Evolutionary conservation across 1,140 invertebrate species (phyloP).

Genomic region (Anoplolepis gracilipes): DNA sequence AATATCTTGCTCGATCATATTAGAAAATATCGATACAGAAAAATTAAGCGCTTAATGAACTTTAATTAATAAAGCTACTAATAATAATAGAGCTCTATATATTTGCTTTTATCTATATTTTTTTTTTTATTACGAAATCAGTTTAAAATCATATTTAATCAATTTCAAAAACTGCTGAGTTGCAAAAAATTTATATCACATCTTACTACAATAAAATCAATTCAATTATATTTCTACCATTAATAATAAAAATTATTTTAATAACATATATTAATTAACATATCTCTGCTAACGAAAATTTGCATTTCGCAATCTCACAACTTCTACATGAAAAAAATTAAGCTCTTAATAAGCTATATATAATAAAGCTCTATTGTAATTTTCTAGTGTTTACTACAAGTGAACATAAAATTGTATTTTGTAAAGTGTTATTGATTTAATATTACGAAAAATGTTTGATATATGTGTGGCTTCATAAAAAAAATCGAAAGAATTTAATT

Average conservation of each 20-base stretch:
- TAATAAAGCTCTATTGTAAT: too few species aligned
- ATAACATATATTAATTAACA: too few species aligned
- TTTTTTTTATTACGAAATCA: constrained; percentile 7
- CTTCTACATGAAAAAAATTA: too few species aligned
- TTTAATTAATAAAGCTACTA: not conserved
- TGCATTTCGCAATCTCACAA: too few species aligned
- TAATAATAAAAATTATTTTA: too few species aligned
- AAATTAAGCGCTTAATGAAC: constrained; percentile 7
- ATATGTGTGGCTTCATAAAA: not conserved
- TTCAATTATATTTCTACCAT: too few species aligned
- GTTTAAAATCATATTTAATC: not conserved
- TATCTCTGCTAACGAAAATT: too few species aligned
- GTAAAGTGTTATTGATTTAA: not conserved
- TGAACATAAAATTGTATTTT: constrained; percentile 6
- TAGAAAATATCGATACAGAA: not conserved
- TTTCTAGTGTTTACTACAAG: not conserved
- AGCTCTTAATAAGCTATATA: too few species aligned
- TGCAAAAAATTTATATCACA: not conserved
- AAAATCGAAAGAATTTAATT: constrained; percentile 28
- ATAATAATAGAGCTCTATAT: constrained; percentile 18
- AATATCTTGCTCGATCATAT: constrained; percentile 21
- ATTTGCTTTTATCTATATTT: not conserved
- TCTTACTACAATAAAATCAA: not conserved
- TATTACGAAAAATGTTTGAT: not conserved
- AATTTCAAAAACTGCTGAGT: not conserved